Conservation (phyloP, 2,113 vertebrate species). For the Sebastes fasciatus region DNA sequence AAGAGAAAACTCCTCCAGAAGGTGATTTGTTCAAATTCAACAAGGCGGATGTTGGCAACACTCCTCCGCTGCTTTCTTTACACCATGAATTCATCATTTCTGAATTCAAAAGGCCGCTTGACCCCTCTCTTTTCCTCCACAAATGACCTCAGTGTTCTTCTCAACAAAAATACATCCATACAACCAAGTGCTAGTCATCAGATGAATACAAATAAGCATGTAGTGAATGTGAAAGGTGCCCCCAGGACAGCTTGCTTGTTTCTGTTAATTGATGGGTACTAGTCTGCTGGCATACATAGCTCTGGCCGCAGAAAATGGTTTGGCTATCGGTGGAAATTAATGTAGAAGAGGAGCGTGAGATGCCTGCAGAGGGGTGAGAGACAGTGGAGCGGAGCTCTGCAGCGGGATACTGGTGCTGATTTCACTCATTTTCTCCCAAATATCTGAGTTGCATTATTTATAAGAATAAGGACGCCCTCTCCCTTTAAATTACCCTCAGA, state of each 20-base stretch:
- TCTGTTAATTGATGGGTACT: slow-evolving; percentile 31
- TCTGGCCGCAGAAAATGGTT: slow-evolving; percentile 25
- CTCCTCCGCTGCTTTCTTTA: slow-evolving; percentile 13
- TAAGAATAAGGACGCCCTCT: background rate
- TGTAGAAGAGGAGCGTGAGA: slow-evolving; percentile 30
- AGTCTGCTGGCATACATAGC: slow-evolving; percentile 4
- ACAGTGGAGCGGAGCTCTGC: slow-evolving; percentile 21
- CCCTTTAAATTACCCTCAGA: background rate
- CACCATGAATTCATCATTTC: slow-evolving; percentile 51
- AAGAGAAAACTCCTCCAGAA: background rate
- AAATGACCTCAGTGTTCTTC: slow-evolving; percentile 12
- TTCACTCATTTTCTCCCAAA: slow-evolving; percentile 9
- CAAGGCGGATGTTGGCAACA: slow-evolving; percentile 11
- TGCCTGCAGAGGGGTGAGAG: slow-evolving; percentile 41
- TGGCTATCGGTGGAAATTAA: slow-evolving; percentile 4
- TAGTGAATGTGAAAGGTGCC: background rate
- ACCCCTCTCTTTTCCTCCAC: background rate
- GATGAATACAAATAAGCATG: slow-evolving; percentile 42
- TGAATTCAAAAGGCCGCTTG: slow-evolving; percentile 8
- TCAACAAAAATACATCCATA: background rate
- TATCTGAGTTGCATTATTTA: background rate
- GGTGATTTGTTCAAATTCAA: slow-evolving; percentile 36
- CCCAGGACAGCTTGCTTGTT: slow-evolving; percentile 16
- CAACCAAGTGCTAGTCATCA: background rate
- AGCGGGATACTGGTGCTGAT: slow-evolving; percentile 5